Evolutionary conservation across 2,888 invertebrate genomes (phyloP).

Genomic region (Zaprionus lineosus): DNA sequence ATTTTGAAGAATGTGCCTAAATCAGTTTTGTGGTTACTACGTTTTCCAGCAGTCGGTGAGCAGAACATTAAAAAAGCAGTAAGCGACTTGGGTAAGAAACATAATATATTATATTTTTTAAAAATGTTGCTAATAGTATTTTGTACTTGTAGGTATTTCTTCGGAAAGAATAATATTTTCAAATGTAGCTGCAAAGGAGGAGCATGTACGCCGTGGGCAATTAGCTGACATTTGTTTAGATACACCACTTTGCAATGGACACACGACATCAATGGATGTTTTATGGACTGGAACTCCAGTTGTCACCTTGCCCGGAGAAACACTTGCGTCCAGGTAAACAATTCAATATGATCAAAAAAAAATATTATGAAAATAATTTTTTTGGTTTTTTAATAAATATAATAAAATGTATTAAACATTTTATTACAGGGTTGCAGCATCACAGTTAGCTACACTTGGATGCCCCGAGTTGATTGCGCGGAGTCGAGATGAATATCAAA

Average conservation of each 20-base stretch:
- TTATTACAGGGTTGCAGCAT: constrained; percentile 97
- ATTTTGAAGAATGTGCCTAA: constrained; percentile 97
- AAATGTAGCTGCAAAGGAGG: constrained; percentile 98
- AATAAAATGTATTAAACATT: constrained; percentile 49
- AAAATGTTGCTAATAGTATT: not conserved
- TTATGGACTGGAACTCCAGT: constrained; percentile 99
- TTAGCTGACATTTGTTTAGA: constrained; percentile 98
- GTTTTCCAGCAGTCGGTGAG: constrained; percentile 96
- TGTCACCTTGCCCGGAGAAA: constrained; percentile 95
- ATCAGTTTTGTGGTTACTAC: constrained; percentile 95
- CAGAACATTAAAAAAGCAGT: constrained; percentile 91
- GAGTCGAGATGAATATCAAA: constrained; percentile 93
- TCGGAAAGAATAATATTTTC: constrained; percentile 93
- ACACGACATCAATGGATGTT: constrained; percentile 99
- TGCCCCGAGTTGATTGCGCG: constrained; percentile 97
- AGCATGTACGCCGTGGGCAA: constrained; percentile 98
- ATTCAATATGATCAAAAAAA: not conserved
- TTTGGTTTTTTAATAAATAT: not conserved
- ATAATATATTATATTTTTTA: not conserved
- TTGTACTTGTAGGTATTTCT: constrained; percentile 85
- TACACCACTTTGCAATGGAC: constrained; percentile 99
- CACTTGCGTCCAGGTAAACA: constrained; percentile 87
- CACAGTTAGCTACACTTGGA: constrained; percentile 95
- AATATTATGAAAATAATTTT: too few species aligned
- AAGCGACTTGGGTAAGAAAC: constrained; percentile 87